These are phyloP conservation scores for Euglossa dilemma DNA, from an alignment of 1,140 invertebrate genomes.

Conservation along the genomic window DNA sequence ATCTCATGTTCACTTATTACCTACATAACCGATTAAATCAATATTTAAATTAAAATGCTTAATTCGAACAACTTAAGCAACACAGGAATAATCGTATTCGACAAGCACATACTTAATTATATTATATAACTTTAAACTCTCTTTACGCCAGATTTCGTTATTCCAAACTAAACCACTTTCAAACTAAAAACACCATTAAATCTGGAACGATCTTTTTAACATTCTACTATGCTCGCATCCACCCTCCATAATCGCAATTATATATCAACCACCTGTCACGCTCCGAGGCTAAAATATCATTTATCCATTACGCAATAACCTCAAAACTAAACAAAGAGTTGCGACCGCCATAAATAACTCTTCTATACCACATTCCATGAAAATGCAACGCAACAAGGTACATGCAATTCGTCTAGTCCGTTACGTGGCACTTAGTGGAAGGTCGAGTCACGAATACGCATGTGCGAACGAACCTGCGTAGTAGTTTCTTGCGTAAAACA, in stretches of 20 bases:
- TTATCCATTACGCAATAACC: background rate
- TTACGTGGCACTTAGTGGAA: slow-evolving; percentile 46
- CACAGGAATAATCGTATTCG: background rate
- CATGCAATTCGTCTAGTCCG: background rate
- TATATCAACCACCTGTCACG: too few relatives aligned
- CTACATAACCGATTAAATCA: background rate
- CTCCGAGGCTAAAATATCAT: background rate
- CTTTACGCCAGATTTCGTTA: background rate
- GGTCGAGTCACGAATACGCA: slow-evolving; percentile 38
- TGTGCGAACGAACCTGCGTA: background rate
- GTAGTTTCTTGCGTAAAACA: slow-evolving; percentile 53
- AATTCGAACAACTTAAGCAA: background rate
- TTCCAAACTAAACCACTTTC: too few relatives aligned
- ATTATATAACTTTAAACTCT: background rate
- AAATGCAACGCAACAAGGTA: background rate
- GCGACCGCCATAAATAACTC: background rate
- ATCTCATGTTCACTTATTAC: background rate
- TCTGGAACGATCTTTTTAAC: background rate
- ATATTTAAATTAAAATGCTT: background rate
- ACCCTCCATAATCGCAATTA: too few relatives aligned
- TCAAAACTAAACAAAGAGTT: background rate
- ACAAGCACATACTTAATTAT: background rate
- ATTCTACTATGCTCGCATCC: too few relatives aligned
- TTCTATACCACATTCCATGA: background rate
- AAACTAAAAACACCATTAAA: background rate